These are phyloP conservation scores for Pelmatolapia mariae DNA, from an alignment of 2,113 vertebrate genomes.

Conservation along the genomic window DNA sequence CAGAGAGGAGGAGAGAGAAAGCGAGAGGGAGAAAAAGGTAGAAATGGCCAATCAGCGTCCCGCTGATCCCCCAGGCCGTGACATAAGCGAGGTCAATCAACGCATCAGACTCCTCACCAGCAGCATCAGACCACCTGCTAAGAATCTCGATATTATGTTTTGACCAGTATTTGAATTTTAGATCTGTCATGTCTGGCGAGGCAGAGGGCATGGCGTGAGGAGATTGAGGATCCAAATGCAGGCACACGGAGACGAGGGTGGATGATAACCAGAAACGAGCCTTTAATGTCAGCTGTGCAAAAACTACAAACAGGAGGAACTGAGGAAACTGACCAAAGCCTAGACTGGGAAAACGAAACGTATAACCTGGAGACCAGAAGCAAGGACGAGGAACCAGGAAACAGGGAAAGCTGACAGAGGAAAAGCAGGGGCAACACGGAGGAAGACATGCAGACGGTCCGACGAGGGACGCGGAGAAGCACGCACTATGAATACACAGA, in stretches of 20 bases:
- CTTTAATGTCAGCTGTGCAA: background rate
- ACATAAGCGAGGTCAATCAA: background rate
- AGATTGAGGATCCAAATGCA: background rate
- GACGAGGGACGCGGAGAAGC: background rate
- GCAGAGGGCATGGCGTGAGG: background rate
- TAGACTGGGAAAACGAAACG: background rate
- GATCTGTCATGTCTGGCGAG: background rate
- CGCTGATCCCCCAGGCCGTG: background rate
- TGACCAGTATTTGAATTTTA: background rate
- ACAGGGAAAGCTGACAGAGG: background rate
- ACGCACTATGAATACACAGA: background rate
- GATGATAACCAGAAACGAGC: background rate
- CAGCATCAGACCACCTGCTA: background rate
- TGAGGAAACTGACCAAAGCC: background rate
- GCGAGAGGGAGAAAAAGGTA: background rate
- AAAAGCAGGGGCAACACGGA: accelerated
- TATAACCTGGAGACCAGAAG: background rate
- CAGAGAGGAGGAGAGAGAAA: background rate
- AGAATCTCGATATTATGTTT: background rate
- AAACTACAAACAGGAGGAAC: background rate
- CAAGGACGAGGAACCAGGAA: background rate
- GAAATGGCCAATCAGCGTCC: background rate
- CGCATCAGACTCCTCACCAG: background rate
- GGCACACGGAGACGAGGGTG: background rate
- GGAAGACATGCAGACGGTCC: background rate